Base-by-base conservation (phyloP, 2,888 invertebrate species). In the Mesorhabditis spiculigera region DNA sequence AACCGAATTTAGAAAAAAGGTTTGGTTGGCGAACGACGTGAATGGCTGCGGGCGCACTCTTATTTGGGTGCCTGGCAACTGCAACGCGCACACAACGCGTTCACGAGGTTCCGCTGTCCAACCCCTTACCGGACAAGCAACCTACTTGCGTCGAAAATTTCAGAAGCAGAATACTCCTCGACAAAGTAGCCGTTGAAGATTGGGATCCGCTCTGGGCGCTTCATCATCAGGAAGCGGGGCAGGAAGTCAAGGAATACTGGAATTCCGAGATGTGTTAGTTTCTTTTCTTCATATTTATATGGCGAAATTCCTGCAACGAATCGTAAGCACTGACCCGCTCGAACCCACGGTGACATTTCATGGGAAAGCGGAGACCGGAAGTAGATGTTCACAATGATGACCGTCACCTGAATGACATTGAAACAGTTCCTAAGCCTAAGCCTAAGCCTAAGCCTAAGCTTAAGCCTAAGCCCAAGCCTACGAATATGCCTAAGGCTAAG, bases 361-460 rank as follows among this genome's bases (percentile, higher is more conserved):
- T 98, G 96, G 61, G 97, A 98, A 93, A 90, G 68, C 94, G 97
- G 58, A 94, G 95, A 88, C 42, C 98, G 91, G 89, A 97, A 99
- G 88, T 99, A 97, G 93, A 95, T 94, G 88, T 99, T 99, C 44
- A 80, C 80, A 45, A 77, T 80, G 28, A 80, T 69, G 1, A 80
- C 80, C 1, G 80, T 78, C 42, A 74, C 75, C 79, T 79, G 66
- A 61, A 74, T 72, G 64, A 28, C 28, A 28, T 28, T 28, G 28
- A 28, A 28, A 28, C 28, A 28, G 28, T 28, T 28, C 28, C 28
- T 28, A 28, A 28, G 28, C 28, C 28, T 28, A 1, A 28, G 28
- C 28, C 28, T 1, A 28, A 28, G 28, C 28, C 28, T 28, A 28
- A 28, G 28, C 28, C 28, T 28, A 28, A 28, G 28, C 28, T 28